phyloP scores from a whole-genome alignment of 1,140 invertebrate species.

The Psilanteris sp. region DNA sequence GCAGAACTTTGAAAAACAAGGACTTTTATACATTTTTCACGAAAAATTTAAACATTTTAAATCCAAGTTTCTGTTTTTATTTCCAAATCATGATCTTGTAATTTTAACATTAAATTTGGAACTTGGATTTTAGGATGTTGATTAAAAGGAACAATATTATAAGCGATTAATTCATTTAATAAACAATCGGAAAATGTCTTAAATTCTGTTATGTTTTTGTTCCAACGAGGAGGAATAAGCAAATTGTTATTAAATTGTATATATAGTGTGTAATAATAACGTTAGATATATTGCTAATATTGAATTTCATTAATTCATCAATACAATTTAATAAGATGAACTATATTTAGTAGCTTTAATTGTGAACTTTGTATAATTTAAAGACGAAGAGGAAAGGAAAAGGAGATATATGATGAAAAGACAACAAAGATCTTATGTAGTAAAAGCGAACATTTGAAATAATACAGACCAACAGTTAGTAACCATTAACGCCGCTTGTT shows the following conservation, averaged over 20 bases:
- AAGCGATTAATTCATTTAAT: too few relatives aligned
- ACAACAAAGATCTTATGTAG: constrained; percentile 3
- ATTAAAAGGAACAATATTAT: too few relatives aligned
- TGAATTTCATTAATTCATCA: constrained; percentile 68
- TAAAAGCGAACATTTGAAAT: too few relatives aligned
- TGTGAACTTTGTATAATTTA: constrained; percentile 34
- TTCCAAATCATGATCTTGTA: too few relatives aligned
- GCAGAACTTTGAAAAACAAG: constrained; percentile 15
- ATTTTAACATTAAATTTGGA: background rate
- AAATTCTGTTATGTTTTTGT: constrained; percentile 25
- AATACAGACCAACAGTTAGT: too few relatives aligned
- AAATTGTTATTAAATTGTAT: constrained; percentile 76
- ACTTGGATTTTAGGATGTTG: constrained; percentile 12
- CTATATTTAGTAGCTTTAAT: constrained; percentile 74
- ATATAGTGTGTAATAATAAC: constrained; percentile 75
- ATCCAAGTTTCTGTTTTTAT: background rate
- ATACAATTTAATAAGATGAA: constrained; percentile 72
- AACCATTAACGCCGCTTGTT: constrained; percentile 37
- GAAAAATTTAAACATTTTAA: background rate
- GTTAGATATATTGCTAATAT: constrained; percentile 69
- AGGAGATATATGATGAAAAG: constrained; percentile 3
- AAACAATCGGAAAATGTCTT: constrained; percentile 11
- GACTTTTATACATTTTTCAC: constrained; percentile 43
- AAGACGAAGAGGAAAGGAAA: constrained; percentile 11
- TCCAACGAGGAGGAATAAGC: constrained; percentile 43